These are phyloP conservation scores for Apamea epomidion DNA, from an alignment of 2,888 invertebrate species.

Conservation along the genomic window DNA sequence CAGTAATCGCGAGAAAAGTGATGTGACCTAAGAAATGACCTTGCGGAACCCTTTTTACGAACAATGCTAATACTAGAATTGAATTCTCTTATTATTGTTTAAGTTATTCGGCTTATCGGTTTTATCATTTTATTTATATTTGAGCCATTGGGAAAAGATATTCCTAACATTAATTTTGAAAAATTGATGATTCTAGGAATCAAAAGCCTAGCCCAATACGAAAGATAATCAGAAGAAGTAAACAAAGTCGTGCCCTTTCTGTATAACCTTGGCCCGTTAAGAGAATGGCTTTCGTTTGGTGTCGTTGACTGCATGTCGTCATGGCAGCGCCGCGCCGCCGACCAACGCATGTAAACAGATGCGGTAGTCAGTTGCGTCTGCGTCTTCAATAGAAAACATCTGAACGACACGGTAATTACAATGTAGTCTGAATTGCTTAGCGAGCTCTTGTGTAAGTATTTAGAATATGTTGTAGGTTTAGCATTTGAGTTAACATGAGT, in stretches of 20 bases:
- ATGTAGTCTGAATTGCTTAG: conserved; percentile 37
- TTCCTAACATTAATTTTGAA: not conserved
- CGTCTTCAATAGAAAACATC: conserved; percentile 46
- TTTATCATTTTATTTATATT: not conserved
- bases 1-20: conserved; percentile 7
- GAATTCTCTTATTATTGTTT: not conserved
- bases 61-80: not conserved
- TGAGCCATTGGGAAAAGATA: not conserved
- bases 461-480: not conserved
- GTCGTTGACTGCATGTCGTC: conserved; percentile 63
- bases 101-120: not conserved
- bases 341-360: conserved; percentile 51
- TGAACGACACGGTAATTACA: conserved; percentile 52
- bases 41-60: not conserved
- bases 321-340: conserved; percentile 5
- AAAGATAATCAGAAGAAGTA: conserved; percentile 36
- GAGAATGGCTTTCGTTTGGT: conserved; percentile 72
- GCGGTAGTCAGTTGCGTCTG: conserved; percentile 46
- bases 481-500: not conserved
- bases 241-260: conserved; percentile 65
- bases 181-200: not conserved
- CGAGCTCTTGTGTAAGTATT: conserved; percentile 21
- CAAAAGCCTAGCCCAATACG: conserved; percentile 28
- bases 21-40: conserved; percentile 28
- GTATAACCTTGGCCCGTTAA: conserved; percentile 75